Evolutionary conservation across 2,113 vertebrate genomes (phyloP), one percentile per base, ranked within the genome.

Genomic region (Oceanodroma tethys): DNA sequence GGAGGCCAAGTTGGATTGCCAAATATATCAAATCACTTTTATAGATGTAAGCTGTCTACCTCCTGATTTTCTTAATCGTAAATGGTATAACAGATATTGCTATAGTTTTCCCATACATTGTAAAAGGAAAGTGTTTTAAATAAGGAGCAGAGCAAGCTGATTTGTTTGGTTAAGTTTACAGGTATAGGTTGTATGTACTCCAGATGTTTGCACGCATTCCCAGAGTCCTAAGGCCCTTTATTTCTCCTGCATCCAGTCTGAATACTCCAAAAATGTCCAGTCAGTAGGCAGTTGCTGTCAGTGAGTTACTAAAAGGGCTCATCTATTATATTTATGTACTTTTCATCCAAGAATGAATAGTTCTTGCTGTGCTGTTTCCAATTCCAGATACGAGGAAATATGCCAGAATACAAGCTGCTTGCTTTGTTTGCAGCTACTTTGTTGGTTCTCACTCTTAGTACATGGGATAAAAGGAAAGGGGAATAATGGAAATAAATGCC

Each of bases 71-170:
- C 96, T 96, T 88, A 83, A 95, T 97, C 80, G 19, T 98, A 98
- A 98, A 98, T 93, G 81, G 50, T 97, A 27, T 95, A 97, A 97
- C 95, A 95, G 93, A 76, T 92, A 97, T 95, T 91, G 95, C 90
- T 76, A 55, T 71, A 91, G 89, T 73, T 98, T 98, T 97, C 91
- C 92, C 76, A 93, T 96, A 81, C 93, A 89, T 88, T 97, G 93
- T 98, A 98, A 98, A 98, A 95, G 8, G 92, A 96, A 98, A 98
- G 97, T 98, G 97, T 97, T 97, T 97, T 81, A 95, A 97, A 98
- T 96, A 80, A 97, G 97, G 97, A 98, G 84, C 97, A 98, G 97
- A 97, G 81, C 63, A 82, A 96, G 87, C 71, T 87, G 93, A 97
- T 97, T 96, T 97, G 96, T 98, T 98, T 97, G 79, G 97, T 98